Base-by-base conservation (phyloP, 1,140 invertebrate genomes). In the Tribolium castaneum region DNA sequence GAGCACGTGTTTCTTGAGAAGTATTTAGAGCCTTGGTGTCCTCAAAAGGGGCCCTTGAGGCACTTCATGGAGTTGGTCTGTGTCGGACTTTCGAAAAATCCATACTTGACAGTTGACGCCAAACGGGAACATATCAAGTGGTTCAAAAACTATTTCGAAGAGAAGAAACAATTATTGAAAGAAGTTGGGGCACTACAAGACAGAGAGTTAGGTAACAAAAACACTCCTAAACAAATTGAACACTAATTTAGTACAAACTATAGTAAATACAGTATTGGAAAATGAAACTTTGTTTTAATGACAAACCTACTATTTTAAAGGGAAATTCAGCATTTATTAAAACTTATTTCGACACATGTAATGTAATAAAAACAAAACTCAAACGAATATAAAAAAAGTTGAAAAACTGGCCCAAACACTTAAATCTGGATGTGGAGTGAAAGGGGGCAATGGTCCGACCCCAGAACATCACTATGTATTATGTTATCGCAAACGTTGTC, bases 1-100 rank as follows among this genome's bases (percentile, higher is more conserved):
- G 95, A 98, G 79, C 98, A 99, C 85, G 91, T 99, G 12, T 98
- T 99, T 86, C 87, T 99, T 6, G 97, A 99, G 78, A 86, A 90
- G 13, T 92, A 97, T 85, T 88, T 99, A 14, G 90, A 94, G 84
- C 91, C 89, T 1, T 97, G 95, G 94, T 99, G 98, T 88, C 98
- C 98, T 0, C 90, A 88, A 39, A 92, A 90, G 83, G 97, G 97
- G 0, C 97, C 98, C 0, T 90, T 99, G 75, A 89, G 95, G 12
- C 95, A 99, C 87, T 99, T 98, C 86, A 99, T 99, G 97, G 97
- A 99, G 86, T 89, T 99, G 4, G 97, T 99, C 0, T 95, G 94
- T 81, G 90, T 94, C 0, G 97, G 97, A n/a, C 89, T 99, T 6
- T 97, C 96, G 0, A 98, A 98, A 87, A 99, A 99, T 90, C 92